Base-by-base conservation (phyloP, 2,113 vertebrate species). In the Pica pica region DNA sequence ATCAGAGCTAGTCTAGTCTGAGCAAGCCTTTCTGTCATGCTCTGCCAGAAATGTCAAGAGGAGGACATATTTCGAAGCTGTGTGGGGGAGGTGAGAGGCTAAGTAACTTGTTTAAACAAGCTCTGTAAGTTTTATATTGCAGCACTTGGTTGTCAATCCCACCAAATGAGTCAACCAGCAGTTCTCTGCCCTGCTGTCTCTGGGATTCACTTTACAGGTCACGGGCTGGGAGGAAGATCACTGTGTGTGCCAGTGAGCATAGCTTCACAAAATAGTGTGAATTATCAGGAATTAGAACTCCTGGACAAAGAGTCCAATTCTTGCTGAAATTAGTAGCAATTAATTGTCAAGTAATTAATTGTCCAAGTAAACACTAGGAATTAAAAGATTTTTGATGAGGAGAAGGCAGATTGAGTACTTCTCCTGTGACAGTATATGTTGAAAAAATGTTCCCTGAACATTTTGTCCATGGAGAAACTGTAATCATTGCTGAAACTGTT, bases 211-310 rank as follows among this genome's bases (percentile, higher is more conserved):
- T 31, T 61, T 17, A 16, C 9, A 65, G 22, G 37, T 11, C 31
- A 47, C 1, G 1, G 16, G 3, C 0, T 91, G 44, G 56, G 27
- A 74, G 35, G 28, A 74, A 63, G 60, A 49, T 55, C 17, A 6
- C 12, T 5, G 19, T 0, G 1, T 44, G 30, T 44, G 53, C 15
- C 41, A 80, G 23, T 0, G 1, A 42, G 20, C 2, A 8, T 0
- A n/a, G 30, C 47, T 56, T 65, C 37, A 53, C 8, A 64, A 17
- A 30, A 8, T 1, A 44, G 6, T 7, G 39, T 31, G 30, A 71
- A 50, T 52, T 39, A 46, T 11, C 61, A 83, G 71, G 12, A 53
- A 18, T 27, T 42, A 39, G 39, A 47, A 44, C 22, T 13, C 30
- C 33, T 17, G 39, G 42, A 41, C 42, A 63, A 26, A 75, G 12